These are phyloP conservation scores for Microplitis manilae DNA, from an alignment of 2,888 invertebrate species.

Conservation along the genomic window DNA sequence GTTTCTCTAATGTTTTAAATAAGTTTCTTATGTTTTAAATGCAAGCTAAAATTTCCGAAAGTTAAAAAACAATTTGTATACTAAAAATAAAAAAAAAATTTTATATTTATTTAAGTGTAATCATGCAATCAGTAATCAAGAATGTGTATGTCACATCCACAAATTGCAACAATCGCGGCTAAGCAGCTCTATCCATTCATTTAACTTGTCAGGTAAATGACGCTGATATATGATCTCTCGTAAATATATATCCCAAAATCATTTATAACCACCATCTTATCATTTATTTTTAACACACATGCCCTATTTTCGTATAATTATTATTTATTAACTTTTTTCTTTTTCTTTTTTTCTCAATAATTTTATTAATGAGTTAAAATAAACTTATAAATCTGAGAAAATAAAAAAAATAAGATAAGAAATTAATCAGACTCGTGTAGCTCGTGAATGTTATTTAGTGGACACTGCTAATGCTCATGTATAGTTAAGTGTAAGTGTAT, in stretches of 20 bases:
- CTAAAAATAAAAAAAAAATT: no score
- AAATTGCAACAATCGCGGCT: conserved; percentile 22
- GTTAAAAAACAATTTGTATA: no score
- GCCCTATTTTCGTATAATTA: neutral
- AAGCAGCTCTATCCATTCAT: conserved; percentile 26
- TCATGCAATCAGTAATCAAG: neutral
- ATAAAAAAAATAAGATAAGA: neutral
- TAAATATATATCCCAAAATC: conserved; percentile 13
- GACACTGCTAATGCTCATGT: neutral
- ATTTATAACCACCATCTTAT: neutral
- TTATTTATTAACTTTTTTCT: neutral
- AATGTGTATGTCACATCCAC: conserved; percentile 3
- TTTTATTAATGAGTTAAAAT: neutral
- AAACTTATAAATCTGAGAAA: neutral
- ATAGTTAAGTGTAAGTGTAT: neutral
- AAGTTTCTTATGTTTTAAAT: no score
- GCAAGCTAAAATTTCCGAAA: no score
- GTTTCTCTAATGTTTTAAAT: no score
- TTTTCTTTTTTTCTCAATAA: no score
- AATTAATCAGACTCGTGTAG: neutral
- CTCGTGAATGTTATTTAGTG: neutral
- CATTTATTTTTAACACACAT: neutral
- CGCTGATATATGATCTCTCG: conserved; percentile 6
- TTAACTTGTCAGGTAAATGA: conserved; percentile 13
- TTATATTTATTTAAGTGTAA: neutral